Percentiles rank a stretch among this genome's conserved stretches.
Evolutionary conservation across 1,140 invertebrate species (phyloP).

Genomic region (Lordiphosa clarofinis): DNA sequence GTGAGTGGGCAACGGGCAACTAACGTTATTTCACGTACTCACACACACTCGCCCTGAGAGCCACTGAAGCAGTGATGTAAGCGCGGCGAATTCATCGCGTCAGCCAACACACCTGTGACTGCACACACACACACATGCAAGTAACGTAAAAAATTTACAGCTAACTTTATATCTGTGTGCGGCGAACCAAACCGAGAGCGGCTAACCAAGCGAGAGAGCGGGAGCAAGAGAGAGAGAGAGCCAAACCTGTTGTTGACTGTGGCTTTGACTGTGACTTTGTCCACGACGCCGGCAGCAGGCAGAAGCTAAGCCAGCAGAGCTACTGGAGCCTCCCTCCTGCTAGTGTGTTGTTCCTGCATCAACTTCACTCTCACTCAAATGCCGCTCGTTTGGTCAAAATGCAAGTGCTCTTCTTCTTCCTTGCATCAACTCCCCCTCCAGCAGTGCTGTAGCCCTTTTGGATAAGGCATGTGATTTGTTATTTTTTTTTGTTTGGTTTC

Average conservation of each 20-base stretch:
- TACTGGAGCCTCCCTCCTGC: conserved; percentile 2
- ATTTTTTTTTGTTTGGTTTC: too few species aligned
- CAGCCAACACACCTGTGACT: conserved; percentile 52
- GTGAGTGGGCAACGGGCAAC: conserved; percentile 61
- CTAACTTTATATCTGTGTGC: conserved; percentile 69
- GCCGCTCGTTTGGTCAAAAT: conserved; percentile 59
- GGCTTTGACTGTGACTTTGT: conserved; percentile 77
- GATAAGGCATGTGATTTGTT: too few species aligned
- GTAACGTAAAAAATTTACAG: conserved; percentile 78
- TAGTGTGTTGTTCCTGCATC: conserved; percentile 54
- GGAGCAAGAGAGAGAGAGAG: conserved; percentile 12
- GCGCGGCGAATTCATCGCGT: conserved; percentile 63
- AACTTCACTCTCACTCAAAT: conserved; percentile 80
- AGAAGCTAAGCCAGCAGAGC: conserved; percentile 8
- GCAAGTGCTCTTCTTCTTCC: conserved; percentile 56
- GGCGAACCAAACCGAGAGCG: conserved; percentile 24
- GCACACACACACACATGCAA: conserved; percentile 16
- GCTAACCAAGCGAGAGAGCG: conserved; percentile 8
- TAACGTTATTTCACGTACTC: conserved; percentile 73
- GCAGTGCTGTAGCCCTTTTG: neutral
- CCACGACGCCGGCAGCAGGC: conserved; percentile 29
- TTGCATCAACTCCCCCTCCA: neutral
- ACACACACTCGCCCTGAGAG: conserved; percentile 7
- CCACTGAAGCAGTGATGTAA: conserved; percentile 58
- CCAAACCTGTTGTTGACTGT: conserved; percentile 61